A percentile compares a stretch with the other conserved stretches of the same genome.
These are phyloP conservation scores for Mobula hypostoma DNA, from an alignment of 2,113 vertebrate genomes.

Conservation along the genomic window DNA sequence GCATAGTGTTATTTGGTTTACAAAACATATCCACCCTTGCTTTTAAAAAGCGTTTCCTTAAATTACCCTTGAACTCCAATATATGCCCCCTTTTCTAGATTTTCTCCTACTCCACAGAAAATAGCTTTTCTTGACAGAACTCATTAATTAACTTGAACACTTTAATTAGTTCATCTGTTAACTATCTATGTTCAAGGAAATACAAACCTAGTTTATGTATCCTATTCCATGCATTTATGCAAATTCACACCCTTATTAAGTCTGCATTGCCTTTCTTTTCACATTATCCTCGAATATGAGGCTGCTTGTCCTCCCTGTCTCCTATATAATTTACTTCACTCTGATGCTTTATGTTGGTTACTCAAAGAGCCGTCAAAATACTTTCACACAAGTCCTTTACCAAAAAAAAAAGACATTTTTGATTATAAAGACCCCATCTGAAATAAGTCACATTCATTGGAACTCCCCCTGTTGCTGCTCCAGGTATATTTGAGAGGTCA, in stretches of 20 bases:
- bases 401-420: neutral
- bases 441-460: neutral
- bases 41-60: neutral
- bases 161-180: neutral
- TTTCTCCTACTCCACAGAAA: neutral
- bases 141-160: neutral
- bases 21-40: neutral
- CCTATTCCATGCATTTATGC: neutral
- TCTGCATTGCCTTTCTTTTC: neutral
- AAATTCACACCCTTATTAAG: neutral
- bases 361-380: neutral
- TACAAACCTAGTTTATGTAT: neutral
- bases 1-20: neutral
- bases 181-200: neutral
- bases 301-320: neutral
- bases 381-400: neutral
- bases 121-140: neutral
- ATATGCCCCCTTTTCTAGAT: neutral
- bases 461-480: neutral
- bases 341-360: neutral
- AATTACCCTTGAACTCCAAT: neutral
- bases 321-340: neutral
- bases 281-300: neutral
- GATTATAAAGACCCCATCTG: no score
- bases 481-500: neutral